These are phyloP conservation scores for Gari tellinella DNA, from an alignment of 2,888 invertebrate species.

Conservation along the genomic window DNA sequence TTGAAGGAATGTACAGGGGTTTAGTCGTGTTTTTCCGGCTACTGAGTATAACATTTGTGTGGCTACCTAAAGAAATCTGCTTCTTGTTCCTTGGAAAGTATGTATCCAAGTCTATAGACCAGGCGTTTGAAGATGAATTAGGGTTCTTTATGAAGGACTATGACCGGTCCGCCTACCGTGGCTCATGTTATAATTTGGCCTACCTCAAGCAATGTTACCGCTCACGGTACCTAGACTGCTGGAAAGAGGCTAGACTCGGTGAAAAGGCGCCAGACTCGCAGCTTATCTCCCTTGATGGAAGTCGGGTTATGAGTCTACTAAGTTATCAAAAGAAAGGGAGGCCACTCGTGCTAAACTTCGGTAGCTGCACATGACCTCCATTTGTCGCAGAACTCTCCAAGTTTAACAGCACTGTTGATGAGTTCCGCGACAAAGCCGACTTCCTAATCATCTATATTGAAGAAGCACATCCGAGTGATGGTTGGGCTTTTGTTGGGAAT, in stretches of 20 bases:
- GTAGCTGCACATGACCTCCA: conserved; percentile 80
- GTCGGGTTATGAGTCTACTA: conserved; percentile 30
- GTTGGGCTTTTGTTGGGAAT: conserved; percentile 75
- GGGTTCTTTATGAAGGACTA: no score
- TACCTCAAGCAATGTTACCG: no score
- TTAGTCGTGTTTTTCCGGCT: no score
- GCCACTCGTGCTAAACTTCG: conserved; percentile 79
- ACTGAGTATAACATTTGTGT: no score
- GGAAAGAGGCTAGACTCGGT: conserved; percentile 37
- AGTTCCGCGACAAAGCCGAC: conserved; percentile 70
- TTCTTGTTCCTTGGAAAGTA: no score
- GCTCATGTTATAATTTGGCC: no score
- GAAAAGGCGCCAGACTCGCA: conserved; percentile 60
- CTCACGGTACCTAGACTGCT: conserved; percentile 21
- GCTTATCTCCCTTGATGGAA: conserved; percentile 41
- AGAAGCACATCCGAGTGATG: conserved; percentile 79
- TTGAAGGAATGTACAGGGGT: no score
- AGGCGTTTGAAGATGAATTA: no score
- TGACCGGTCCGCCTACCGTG: no score
- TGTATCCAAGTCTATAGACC: no score
- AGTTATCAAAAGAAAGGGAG: conserved; percentile 63
- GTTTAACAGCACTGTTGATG: conserved; percentile 68
- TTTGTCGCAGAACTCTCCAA: conserved; percentile 74
- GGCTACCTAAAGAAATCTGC: no score
- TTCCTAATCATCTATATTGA: conserved; percentile 79